phyloP scores from a whole-genome alignment of 2,113 vertebrate genomes.

The Serilophus lunatus region DNA sequence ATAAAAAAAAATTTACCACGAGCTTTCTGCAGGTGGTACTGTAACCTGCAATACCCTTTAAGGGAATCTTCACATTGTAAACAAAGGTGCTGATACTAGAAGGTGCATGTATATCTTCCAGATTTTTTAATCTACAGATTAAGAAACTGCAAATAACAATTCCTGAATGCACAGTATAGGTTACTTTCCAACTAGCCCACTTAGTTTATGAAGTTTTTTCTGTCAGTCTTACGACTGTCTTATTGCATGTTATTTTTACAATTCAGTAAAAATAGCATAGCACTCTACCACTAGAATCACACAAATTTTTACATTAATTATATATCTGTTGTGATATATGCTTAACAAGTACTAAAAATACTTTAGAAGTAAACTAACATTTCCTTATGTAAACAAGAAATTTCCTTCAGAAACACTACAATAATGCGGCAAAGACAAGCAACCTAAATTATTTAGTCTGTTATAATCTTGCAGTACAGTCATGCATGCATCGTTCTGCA shows the following conservation, averaged over 20 bases:
- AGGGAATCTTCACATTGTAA: neutral
- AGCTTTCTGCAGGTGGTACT: neutral
- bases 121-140: neutral
- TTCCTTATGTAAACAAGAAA: neutral
- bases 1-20: neutral
- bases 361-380: neutral
- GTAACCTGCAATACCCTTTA: neutral
- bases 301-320: neutral
- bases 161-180: neutral
- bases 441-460: conserved; percentile 3
- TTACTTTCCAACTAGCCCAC: neutral
- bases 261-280: neutral
- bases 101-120: neutral
- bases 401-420: neutral
- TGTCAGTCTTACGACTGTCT: neutral
- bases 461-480: neutral
- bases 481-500: neutral
- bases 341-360: neutral
- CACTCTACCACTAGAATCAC: neutral
- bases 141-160: neutral
- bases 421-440: neutral
- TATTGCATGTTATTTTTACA: neutral
- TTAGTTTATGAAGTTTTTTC: neutral
- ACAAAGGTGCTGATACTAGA: neutral
- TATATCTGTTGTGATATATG: neutral